A percentile compares a stretch with the other conserved stretches of the same genome.
Conservation (phyloP, 2,797 vertebrate genomes). For the Falco rusticolus region DNA sequence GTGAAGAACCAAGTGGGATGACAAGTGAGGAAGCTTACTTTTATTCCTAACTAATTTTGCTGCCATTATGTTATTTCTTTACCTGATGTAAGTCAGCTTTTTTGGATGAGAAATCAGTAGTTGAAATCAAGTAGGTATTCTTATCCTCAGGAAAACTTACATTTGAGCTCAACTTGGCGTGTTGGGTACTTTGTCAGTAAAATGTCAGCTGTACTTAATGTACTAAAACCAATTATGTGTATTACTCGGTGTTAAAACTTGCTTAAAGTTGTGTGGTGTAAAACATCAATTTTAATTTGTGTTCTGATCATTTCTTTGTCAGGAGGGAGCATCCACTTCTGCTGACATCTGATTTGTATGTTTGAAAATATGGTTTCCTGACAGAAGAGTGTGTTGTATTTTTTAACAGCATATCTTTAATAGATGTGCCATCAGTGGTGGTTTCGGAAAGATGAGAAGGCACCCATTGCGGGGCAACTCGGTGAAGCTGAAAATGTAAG, state of each 20-base stretch:
- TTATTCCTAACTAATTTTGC: not conserved
- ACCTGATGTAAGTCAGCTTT: not conserved
- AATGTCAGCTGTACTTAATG: not conserved
- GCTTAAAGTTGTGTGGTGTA: not conserved
- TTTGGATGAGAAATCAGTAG: not conserved
- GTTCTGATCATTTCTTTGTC: constrained; percentile 17
- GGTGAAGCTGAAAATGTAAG: constrained; percentile 56
- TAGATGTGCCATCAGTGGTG: not conserved
- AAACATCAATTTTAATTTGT: not conserved
- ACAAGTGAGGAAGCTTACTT: constrained; percentile 30
- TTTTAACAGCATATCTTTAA: not conserved
- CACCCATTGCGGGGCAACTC: not conserved
- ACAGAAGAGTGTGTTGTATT: not conserved
- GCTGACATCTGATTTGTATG: not conserved
- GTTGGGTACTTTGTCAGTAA: not conserved
- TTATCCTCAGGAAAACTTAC: not conserved
- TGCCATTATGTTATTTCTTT: not conserved
- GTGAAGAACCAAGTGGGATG: not conserved
- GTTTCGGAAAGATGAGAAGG: constrained; percentile 39
- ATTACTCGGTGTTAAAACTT: not conserved
- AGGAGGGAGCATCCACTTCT: constrained; percentile 23
- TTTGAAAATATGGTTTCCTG: constrained; percentile 58
- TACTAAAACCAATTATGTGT: not conserved
- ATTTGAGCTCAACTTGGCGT: not conserved
- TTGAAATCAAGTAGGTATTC: not conserved